A percentile compares a stretch with the other conserved stretches of the same genome.
phyloP scores from a whole-genome alignment of 2,888 invertebrate species.

The Spisula solida region DNA sequence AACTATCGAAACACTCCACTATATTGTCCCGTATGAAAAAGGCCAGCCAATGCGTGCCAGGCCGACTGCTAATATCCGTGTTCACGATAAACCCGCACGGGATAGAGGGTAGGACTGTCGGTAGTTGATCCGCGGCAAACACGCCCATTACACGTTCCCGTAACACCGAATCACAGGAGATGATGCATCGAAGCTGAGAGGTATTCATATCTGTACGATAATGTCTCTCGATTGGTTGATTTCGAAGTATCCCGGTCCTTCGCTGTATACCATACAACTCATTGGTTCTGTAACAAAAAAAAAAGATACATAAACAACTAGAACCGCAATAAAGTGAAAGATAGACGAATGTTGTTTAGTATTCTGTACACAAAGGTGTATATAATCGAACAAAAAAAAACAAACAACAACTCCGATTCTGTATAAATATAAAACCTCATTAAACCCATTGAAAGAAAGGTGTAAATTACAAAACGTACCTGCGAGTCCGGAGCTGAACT shows the following conservation, averaged over 20 bases:
- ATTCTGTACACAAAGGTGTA: background rate
- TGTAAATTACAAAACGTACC: constrained; percentile 31
- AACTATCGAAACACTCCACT: constrained; percentile 53
- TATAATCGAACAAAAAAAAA: background rate
- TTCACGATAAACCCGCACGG: constrained; percentile 56
- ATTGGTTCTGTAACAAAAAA: constrained; percentile 53
- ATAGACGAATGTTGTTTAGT: too few relatives aligned
- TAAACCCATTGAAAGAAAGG: background rate
- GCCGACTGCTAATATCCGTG: constrained; percentile 43
- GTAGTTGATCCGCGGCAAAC: constrained; percentile 51
- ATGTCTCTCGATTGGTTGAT: constrained; percentile 56
- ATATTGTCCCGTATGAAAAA: constrained; percentile 34
- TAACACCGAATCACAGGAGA: constrained; percentile 45
- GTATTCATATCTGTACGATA: constrained; percentile 48
- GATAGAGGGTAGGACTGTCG: background rate
- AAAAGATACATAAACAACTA: constrained; percentile 20
- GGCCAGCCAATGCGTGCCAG: constrained; percentile 59
- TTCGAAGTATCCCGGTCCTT: constrained; percentile 56
- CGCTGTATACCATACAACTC: constrained; percentile 61
- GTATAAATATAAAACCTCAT: background rate
- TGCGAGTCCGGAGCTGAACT: constrained; percentile 43
- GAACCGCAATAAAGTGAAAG: too few relatives aligned
- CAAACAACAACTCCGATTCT: background rate
- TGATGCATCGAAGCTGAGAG: constrained; percentile 49
- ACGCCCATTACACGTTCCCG: constrained; percentile 39